Base-by-base conservation (phyloP, 2,888 invertebrate species). In the Gnatocerus cornutus region DNA sequence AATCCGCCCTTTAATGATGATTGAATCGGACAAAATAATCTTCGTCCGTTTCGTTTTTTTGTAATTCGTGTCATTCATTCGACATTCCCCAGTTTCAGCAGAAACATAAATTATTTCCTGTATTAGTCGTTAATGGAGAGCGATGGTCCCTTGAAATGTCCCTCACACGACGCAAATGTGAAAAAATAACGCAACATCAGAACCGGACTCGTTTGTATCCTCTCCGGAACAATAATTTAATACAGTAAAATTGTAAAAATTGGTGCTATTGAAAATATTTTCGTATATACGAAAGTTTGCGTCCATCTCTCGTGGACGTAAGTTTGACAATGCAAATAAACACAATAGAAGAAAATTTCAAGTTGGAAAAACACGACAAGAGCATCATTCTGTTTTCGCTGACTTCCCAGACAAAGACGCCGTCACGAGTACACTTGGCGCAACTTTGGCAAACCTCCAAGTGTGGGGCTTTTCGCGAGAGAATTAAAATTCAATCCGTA, bases 201-300 rank as follows among this genome's bases (percentile, higher is more conserved):
- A 27, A 43, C 56, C 12, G 58, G 29, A 58, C 10, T 43, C 41
- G n/a, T 13, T 33, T 13, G 10, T 13, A 48, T 48, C 27, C 61
- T 48, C 61, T 0, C 27, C 14, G 61, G 61, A 33, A 48, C 29
- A 46, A 61, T 61, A 61, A 61, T 61, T 61, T 61, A 61, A 48
- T 48, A 43, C 29, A 39, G 8, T 21, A 4, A 13, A 14, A 10
- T 55, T 2, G 37, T 4, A 27, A 56, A 56, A 53, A 53, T 53
- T 53, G 33, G 33, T 7, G 53, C 56, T 8, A 41, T 56, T 56
- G 56, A 56, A 56, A 56, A 56, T 41, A 41, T 56, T 56, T 41
- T 56, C 5, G 13, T 21, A 30, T 41, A 41, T 53, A 6, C 21
- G 33, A 14, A 56, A 56, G 41, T 41, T 55, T 13, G 3, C 37